Evolutionary conservation across 2,888 invertebrate genomes (phyloP), one percentile per base, ranked within the genome.

Genomic region (Trichopoda pennipes): DNA sequence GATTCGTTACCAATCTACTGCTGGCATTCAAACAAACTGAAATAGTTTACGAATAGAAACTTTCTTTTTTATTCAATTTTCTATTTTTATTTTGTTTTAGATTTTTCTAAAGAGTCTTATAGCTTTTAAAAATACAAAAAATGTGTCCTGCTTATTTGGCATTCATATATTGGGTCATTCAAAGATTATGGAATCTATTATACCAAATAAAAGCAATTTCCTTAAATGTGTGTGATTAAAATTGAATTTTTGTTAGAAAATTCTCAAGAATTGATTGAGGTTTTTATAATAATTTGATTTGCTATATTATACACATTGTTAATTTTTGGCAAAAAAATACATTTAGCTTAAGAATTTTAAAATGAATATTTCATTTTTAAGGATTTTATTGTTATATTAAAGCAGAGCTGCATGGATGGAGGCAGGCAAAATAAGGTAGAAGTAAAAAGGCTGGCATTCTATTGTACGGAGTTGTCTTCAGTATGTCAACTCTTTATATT

Each of bases 1-100:
- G 78, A 78, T 78, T 72, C 72, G 64, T 78, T 63, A 66, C 51
- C 76, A 60, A 69, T 78, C 21, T 23, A 35, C 17, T 49, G 49
- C 49, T 75, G 74, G 66, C 66, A 75, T 75, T 17, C 49, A 19
- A 23, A 56, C 55, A 56, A 23, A 23, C 47, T 70, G 49, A n/a
- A 70, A 60, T 51, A 38, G 17, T 17, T 60, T 70, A 23, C n/a
- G 51, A 56, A 23, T 66, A 58, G 16, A 66, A 28, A 66, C 38
- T 49, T 74, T 61, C 42, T 17, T 53, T 51, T 38, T 3, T 38
- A 38, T 53, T 42, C 44, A 17, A 19, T 16, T 35, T 32, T n/a
- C 6, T 14, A 6, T 21, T 42, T 38, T 44, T n/a, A 9, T 19
- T 28, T 4, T 32, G 8, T 51, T 21, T 42, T 28, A 14, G 17